A percentile compares a stretch with the other conserved stretches of the same genome.
Conservation (phyloP, 1,140 invertebrate genomes). For the Hydropsyche tenuis region DNA sequence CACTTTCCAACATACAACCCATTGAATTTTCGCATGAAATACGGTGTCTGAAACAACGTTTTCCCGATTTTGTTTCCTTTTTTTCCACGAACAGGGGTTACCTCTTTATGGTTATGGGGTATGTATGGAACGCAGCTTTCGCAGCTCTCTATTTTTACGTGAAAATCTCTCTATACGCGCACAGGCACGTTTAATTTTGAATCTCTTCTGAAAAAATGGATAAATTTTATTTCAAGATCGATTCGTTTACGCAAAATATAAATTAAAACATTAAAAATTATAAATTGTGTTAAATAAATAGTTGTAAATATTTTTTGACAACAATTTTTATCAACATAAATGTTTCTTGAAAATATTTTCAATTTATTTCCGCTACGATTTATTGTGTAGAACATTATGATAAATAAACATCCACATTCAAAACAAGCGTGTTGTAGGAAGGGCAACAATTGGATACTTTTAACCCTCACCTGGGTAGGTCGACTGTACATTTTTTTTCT, state of each 20-base stretch:
- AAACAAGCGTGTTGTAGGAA: neutral
- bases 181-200: neutral
- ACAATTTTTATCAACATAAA: too few relatives aligned
- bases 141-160: neutral
- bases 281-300: too few relatives aligned
- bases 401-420: neutral
- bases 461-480: constrained; percentile 26
- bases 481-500: constrained; percentile 2
- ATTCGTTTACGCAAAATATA: too few relatives aligned
- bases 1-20: constrained; percentile 31
- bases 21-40: constrained; percentile 46
- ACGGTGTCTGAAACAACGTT: constrained; percentile 34
- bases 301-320: too few relatives aligned
- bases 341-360: too few relatives aligned
- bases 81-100: neutral
- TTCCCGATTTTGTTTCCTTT: constrained; percentile 21
- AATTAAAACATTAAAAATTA: too few relatives aligned
- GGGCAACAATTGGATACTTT: constrained; percentile 15
- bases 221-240: too few relatives aligned
- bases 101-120: too few relatives aligned
- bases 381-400: too few relatives aligned
- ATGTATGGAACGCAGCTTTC: too few relatives aligned
- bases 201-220: too few relatives aligned
- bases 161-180: neutral
- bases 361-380: too few relatives aligned